Conservation (phyloP, 1,140 invertebrate genomes). For the Cydia splendana region DNA sequence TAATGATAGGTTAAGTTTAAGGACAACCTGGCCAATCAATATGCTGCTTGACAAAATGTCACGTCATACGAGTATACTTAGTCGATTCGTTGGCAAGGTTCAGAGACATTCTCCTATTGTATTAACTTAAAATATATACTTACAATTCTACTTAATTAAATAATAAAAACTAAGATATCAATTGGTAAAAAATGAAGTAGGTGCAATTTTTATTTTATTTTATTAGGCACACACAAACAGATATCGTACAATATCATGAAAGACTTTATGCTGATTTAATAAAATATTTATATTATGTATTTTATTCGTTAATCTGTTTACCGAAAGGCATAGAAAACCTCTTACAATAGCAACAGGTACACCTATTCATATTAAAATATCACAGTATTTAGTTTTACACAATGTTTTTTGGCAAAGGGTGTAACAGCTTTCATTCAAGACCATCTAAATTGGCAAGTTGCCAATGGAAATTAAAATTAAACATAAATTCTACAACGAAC, state of each 20-base stretch:
- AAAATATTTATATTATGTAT: too few relatives aligned
- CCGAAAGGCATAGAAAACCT: neutral
- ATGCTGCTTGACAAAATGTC: neutral
- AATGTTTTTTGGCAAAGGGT: neutral
- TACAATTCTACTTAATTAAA: too few relatives aligned
- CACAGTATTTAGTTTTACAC: neutral
- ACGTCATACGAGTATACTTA: neutral
- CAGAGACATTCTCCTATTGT: too few relatives aligned
- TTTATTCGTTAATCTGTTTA: too few relatives aligned
- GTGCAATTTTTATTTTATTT: too few relatives aligned
- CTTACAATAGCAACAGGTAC: neutral
- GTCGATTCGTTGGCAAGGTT: neutral
- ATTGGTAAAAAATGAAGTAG: too few relatives aligned
- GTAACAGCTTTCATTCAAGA: neutral
- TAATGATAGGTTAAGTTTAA: slow-evolving; percentile 17
- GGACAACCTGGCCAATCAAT: neutral
- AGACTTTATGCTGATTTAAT: too few relatives aligned
- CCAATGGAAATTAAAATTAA: neutral
- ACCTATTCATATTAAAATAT: too few relatives aligned
- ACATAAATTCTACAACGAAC: neutral
- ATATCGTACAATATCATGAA: too few relatives aligned
- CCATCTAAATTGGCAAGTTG: neutral
- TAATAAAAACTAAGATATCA: too few relatives aligned
- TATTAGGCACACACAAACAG: too few relatives aligned
- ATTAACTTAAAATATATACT: too few relatives aligned